Evolutionary conservation across 2,888 invertebrate species (phyloP).

Genomic region (Chloroclysta siterata): DNA sequence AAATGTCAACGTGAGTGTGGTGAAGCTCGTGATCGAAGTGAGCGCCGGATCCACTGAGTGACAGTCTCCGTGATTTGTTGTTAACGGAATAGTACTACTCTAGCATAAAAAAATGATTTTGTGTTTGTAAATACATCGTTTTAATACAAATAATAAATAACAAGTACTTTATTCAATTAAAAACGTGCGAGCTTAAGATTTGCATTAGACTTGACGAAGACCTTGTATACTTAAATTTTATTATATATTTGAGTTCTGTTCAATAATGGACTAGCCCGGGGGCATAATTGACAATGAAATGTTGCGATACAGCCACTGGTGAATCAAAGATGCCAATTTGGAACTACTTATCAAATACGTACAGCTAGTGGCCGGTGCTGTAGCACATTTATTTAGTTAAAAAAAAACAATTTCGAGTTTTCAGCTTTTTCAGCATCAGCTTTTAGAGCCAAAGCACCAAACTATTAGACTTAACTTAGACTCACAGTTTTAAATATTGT

Average conservation of each 20-base stretch:
- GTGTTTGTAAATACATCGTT: neutral
- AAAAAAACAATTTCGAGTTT: no score
- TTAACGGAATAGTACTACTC: no score
- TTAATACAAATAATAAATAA: neutral
- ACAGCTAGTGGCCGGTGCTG: conserved; percentile 1
- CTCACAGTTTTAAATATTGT: no score
- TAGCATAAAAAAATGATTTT: no score
- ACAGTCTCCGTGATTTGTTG: no score
- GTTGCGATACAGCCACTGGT: conserved; percentile 41
- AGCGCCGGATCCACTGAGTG: no score
- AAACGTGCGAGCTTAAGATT: conserved; percentile 31
- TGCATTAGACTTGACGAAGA: conserved; percentile 46
- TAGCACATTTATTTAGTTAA: conserved; percentile 6
- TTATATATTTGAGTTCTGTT: conserved; percentile 49
- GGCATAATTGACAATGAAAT: conserved; percentile 54
- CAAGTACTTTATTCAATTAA: no score
- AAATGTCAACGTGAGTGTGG: no score
- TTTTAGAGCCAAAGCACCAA: no score
- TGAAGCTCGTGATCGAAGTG: no score
- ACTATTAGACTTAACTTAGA: no score
- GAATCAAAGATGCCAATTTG: conserved; percentile 37
- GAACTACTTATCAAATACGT: conserved; percentile 22
- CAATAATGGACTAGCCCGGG: conserved; percentile 46
- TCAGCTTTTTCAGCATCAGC: no score
- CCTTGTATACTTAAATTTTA: conserved; percentile 56